These are phyloP conservation scores for Neocrepidodera transversa DNA, from an alignment of 2,888 invertebrate species.

Conservation along the genomic window DNA sequence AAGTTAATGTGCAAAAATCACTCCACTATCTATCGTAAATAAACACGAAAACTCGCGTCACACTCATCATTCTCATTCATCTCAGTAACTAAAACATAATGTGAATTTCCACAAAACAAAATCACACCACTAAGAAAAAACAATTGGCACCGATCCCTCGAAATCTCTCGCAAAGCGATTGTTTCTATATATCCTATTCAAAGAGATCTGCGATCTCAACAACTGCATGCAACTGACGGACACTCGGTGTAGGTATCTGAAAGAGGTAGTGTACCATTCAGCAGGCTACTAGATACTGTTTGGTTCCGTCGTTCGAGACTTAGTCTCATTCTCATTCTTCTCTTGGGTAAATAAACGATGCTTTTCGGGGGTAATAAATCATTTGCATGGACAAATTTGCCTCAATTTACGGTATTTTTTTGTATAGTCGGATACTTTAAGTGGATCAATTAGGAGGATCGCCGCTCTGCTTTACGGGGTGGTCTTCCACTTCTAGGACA, in stretches of 20 bases:
- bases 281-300: slow-evolving; percentile 26
- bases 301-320: background rate
- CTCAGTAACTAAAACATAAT: background rate
- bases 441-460: slow-evolving; percentile 14
- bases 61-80: background rate
- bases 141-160: slow-evolving; percentile 2
- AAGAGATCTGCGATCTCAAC: slow-evolving; percentile 27
- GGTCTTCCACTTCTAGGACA: background rate
- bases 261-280: slow-evolving; percentile 15
- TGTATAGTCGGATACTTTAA: slow-evolving; percentile 20
- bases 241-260: background rate
- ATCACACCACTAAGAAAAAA: slow-evolving; percentile 18
- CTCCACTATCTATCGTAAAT: slow-evolving; percentile 2
- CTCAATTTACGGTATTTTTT: slow-evolving; percentile 29
- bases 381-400: slow-evolving; percentile 29
- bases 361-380: slow-evolving; percentile 27
- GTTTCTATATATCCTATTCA: background rate
- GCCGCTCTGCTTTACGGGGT: slow-evolving; percentile 8
- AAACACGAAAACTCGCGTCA: background rate
- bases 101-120: slow-evolving; percentile 26
- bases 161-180: slow-evolving; percentile 10
- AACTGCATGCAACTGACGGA: background rate
- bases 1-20: too few species aligned
- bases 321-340: too few species aligned
- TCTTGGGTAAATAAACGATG: slow-evolving; percentile 20